A percentile compares a stretch with the other conserved stretches of the same genome.
phyloP scores from a whole-genome alignment of 2,113 vertebrate species.

The Heptranchias perlo region DNA sequence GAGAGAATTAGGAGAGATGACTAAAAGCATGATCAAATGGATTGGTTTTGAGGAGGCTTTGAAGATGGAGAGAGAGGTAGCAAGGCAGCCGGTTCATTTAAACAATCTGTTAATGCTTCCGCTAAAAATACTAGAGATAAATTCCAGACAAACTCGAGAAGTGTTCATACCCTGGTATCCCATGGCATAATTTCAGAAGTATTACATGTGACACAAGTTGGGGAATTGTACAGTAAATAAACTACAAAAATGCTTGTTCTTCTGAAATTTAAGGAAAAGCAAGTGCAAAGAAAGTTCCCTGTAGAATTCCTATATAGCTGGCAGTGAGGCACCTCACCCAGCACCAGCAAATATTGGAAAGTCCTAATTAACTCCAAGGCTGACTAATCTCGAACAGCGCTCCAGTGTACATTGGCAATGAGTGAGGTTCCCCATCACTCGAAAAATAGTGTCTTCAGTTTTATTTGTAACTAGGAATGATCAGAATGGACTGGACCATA shows the following conservation, averaged over 20 bases:
- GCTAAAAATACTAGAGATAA: neutral
- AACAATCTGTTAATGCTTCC: neutral
- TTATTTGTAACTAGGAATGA: neutral
- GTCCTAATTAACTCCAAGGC: neutral
- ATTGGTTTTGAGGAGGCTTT: neutral
- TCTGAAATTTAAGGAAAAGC: neutral
- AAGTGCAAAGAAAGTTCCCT: neutral
- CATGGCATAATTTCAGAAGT: neutral
- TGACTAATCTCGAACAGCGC: neutral
- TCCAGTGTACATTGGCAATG: neutral
- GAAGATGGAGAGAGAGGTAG: neutral
- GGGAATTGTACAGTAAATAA: neutral
- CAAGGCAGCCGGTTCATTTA: neutral
- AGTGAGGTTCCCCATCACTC: neutral
- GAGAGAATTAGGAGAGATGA: neutral
- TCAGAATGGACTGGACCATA: neutral
- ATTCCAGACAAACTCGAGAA: neutral
- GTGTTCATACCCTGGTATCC: neutral
- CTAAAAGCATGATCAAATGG: neutral
- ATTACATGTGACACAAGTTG: neutral
- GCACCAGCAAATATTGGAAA: neutral
- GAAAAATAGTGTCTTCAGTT: neutral
- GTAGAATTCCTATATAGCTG: neutral
- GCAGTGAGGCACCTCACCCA: neutral
- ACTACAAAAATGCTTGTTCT: neutral